Conservation (phyloP, 1,140 invertebrate species). For the Aphidius ervi region DNA sequence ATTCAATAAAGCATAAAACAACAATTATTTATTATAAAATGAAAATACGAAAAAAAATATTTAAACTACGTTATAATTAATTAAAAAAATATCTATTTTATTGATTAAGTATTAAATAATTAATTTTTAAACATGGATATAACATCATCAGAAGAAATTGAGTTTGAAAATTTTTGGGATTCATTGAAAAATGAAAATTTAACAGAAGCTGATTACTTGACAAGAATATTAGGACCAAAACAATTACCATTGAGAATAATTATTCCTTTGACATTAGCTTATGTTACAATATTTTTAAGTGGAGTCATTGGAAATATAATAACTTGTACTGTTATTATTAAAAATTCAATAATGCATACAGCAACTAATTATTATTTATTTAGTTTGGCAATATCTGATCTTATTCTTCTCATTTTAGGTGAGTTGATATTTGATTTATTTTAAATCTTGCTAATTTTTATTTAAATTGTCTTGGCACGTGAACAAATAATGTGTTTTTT, state of each 20-base stretch:
- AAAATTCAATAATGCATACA: conserved; percentile 77
- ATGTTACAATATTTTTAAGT: conserved; percentile 76
- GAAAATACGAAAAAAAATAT: no score
- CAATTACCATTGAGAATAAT: conserved; percentile 49
- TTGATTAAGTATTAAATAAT: no score
- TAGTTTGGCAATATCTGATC: conserved; percentile 74
- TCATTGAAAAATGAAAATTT: conserved; percentile 31
- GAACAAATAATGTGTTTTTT: background rate
- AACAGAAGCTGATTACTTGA: conserved; percentile 44
- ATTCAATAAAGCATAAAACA: no score
- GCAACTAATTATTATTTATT: conserved; percentile 93
- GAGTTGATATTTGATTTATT: conserved; percentile 36
- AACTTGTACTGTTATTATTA: conserved; percentile 84
- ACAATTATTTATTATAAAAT: no score
- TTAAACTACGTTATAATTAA: no score
- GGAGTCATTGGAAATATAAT: conserved; percentile 83
- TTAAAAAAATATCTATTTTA: no score
- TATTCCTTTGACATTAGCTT: conserved; percentile 68
- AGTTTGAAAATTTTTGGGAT: conserved; percentile 23
- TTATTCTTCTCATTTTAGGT: conserved; percentile 72
- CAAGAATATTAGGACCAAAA: conserved; percentile 45
- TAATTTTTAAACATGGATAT: background rate
- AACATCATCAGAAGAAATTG: conserved; percentile 11
- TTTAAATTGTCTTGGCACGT: no score
- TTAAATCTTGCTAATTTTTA: background rate